Evolutionary conservation across 2,113 vertebrate genomes (phyloP), one percentile per base, ranked within the genome.

Genomic region (Neomonachus schauinslandi): DNA sequence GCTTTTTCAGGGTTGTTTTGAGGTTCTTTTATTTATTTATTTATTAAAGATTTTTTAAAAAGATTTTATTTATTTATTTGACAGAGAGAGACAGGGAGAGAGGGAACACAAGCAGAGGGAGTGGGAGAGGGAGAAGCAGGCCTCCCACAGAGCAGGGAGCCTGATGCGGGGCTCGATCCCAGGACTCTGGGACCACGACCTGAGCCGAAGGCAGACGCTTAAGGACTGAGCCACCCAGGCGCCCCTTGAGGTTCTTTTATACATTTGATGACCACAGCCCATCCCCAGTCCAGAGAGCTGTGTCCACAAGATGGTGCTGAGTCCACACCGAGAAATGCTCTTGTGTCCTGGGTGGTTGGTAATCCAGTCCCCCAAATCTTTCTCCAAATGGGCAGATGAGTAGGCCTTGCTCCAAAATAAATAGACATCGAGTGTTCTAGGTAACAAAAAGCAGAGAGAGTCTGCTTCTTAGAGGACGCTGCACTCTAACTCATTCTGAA

Each of bases 281-380:
- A 21, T 22, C 22, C 69, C 80, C 49, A 53, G 55, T 55, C 63
- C 83, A 46, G 36, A 21, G n/a, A 3, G 42, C 33, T 8, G 3
- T 0, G 79, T 90, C 98, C 97, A 96, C 97, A 97, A 98, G 98
- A 96, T 97, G 97, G 98, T 97, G 97, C 98, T 85, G 89, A 94
- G 33, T 53, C 33, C 79, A 84, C 90, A 79, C 79, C 46, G 33
- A 51, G 57, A 71, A 49, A 77, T 14, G 55, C 42, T 89, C 86
- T 16, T 3, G 31, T 15, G 80, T 59, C 63, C 51, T 24, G 2
- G 46, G 84, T 5, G 65, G 57, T 26, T 28, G 55, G n/a, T 9
- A 67, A 65, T 33, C 22, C 57, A 26, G 53, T 16, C 6, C 63
- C 46, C 16, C 2, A 39, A 51, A 36, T 65, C 81, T 46, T 82